Percentiles rank a stretch among this genome's conserved stretches.
Conservation (phyloP, 1,140 invertebrate species). For the Charaxes varanes region DNA sequence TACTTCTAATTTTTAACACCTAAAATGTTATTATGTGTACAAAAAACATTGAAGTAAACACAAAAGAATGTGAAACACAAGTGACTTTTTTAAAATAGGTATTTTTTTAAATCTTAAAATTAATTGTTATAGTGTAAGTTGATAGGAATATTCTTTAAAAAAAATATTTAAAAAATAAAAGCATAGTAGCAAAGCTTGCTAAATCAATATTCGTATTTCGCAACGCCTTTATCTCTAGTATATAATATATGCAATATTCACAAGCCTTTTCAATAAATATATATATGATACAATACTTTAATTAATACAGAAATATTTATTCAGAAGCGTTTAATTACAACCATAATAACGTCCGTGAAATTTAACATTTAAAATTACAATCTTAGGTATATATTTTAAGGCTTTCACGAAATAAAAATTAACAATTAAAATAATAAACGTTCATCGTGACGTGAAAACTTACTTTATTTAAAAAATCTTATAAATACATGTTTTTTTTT, state of each 20-base stretch:
- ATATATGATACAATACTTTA: too few relatives aligned
- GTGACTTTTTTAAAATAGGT: conserved; percentile 9
- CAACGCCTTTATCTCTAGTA: conserved; percentile 25
- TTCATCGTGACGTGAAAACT: too few relatives aligned
- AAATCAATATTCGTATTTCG: conserved; percentile 23
- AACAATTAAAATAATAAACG: too few relatives aligned
- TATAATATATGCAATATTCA: conserved; percentile 54
- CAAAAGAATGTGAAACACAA: conserved; percentile 7
- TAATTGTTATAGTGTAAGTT: conserved; percentile 7
- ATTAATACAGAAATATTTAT: conserved; percentile 15
- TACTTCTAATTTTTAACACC: conserved; percentile 5
- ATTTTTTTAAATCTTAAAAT: conserved; percentile 11
- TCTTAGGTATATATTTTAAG: too few relatives aligned
- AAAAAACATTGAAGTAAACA: too few relatives aligned
- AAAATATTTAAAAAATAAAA: conserved; percentile 13
- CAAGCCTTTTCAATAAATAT: conserved; percentile 46
- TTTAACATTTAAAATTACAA: neutral
- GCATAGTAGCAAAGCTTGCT: conserved; percentile 23
- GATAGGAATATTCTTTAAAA: conserved; percentile 13
- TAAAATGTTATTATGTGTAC: too few relatives aligned
- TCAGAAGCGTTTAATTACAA: conserved; percentile 26
- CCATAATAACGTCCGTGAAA: conserved; percentile 14
- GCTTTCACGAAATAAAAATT: too few relatives aligned
- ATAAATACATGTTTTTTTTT: too few relatives aligned
- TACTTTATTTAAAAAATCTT: too few relatives aligned